These are phyloP conservation scores for Apodemia zela DNA, from an alignment of 2,888 invertebrate genomes.

Conservation along the genomic window DNA sequence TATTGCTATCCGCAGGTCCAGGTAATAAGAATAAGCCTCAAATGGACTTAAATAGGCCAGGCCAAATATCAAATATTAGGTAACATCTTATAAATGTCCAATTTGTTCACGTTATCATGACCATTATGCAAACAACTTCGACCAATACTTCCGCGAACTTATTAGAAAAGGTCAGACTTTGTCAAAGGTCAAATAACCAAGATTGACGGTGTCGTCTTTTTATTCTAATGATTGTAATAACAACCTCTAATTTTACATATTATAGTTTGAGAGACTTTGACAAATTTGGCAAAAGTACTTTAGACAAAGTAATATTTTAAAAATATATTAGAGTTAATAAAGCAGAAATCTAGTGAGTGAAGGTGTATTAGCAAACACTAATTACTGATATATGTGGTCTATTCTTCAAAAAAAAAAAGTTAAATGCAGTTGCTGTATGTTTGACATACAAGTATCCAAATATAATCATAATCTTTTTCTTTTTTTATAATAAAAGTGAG, in stretches of 20 bases:
- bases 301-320: background rate
- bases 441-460: background rate
- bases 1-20: background rate
- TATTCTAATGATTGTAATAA: background rate
- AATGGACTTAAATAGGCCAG: background rate
- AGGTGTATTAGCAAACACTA: too few species aligned
- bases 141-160: conserved; percentile 6
- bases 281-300: background rate
- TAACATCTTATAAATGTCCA: background rate
- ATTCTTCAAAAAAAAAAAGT: too few species aligned
- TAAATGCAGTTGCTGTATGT: too few species aligned
- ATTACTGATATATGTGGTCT: too few species aligned
- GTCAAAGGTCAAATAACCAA: background rate
- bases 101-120: conserved; percentile 1
- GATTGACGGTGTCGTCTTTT: conserved; percentile 2
- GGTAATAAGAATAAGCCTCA: background rate
- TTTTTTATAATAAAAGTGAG: background rate
- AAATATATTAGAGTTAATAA: too few species aligned
- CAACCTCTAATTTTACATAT: background rate
- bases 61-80: background rate
- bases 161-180: conserved; percentile 9
- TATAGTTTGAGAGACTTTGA: background rate
- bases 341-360: too few species aligned
- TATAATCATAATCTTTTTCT: background rate
- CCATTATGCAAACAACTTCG: conserved; percentile 11